These are phyloP conservation scores for Cyclina sinensis DNA, from an alignment of 1,140 invertebrate species.

Conservation along the genomic window DNA sequence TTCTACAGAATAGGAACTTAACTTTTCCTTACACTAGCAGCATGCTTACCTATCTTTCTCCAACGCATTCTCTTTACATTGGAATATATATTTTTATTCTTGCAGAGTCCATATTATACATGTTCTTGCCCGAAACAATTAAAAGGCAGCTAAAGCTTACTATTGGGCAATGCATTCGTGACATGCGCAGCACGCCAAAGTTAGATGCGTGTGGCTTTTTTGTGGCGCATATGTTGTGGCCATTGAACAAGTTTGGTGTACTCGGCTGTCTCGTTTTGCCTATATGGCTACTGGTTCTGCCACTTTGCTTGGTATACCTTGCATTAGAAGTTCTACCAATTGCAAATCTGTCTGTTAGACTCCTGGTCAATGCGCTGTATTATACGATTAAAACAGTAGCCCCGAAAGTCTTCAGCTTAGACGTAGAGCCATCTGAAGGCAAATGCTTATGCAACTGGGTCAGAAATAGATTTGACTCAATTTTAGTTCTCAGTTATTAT, in stretches of 20 bases:
- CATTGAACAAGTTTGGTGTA: slow-evolving; percentile 15
- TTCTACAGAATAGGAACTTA: not conserved
- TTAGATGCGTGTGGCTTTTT: slow-evolving; percentile 30
- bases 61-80: slow-evolving; percentile 5
- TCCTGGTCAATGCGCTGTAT: slow-evolving; percentile 11
- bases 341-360: slow-evolving; percentile 23
- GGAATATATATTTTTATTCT: slow-evolving; percentile 19
- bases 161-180: slow-evolving; percentile 35
- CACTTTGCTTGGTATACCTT: not conserved
- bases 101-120: not conserved
- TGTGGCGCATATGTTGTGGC: not conserved
- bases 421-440: not conserved
- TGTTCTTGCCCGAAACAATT: not conserved
- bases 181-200: slow-evolving; percentile 5
- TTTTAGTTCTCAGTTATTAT: not conserved
- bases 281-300: not conserved
- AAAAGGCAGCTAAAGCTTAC: slow-evolving; percentile 35
- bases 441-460: not conserved
- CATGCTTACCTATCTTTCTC: slow-evolving; percentile 34
- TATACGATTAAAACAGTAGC: not conserved
- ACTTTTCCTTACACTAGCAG: slow-evolving; percentile 15
- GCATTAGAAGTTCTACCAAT: slow-evolving; percentile 16
- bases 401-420: not conserved
- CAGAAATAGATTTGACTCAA: not conserved
- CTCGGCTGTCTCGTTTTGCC: slow-evolving; percentile 31